Conservation (phyloP, 2,797 vertebrate species). For the Rhadinocentrus ornatus region DNA sequence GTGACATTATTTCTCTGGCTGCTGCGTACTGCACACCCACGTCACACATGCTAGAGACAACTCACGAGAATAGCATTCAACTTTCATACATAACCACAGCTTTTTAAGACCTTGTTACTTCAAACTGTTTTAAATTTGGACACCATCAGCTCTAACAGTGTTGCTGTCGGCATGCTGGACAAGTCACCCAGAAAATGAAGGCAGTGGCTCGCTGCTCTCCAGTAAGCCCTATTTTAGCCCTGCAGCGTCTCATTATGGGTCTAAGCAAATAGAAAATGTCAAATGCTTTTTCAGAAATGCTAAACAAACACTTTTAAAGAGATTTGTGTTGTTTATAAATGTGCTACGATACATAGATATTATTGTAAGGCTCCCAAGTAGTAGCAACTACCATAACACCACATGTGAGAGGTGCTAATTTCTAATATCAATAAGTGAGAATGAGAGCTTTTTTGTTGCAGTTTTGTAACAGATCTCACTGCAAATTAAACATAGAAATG, state of each 20-base stretch:
- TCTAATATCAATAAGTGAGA: not conserved
- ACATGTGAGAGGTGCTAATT: not conserved
- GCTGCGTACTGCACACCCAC: slow-evolving; percentile 33
- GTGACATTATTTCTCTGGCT: slow-evolving; percentile 45
- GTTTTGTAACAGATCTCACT: not conserved
- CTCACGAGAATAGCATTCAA: not conserved
- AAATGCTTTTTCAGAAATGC: slow-evolving; percentile 13
- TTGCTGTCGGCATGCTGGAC: slow-evolving; percentile 17
- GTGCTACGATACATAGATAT: not conserved
- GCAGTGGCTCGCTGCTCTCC: slow-evolving; percentile 20
- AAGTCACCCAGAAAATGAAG: slow-evolving; percentile 31
- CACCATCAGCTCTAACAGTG: not conserved
- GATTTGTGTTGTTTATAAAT: slow-evolving; percentile 1
- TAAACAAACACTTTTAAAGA: not conserved
- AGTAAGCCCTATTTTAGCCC: not conserved
- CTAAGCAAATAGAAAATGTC: slow-evolving; percentile 12
- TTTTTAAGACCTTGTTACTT: not conserved
- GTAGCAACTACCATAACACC: not conserved
- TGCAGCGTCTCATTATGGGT: not conserved
- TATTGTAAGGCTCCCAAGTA: not conserved
- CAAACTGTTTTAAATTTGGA: slow-evolving; percentile 4
- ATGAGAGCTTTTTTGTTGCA: not conserved
- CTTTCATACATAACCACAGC: slow-evolving; percentile 14
- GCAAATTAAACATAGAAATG: not conserved
- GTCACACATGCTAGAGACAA: slow-evolving; percentile 22